Conservation (phyloP, 2,888 invertebrate species). For the Torymus texanus region DNA sequence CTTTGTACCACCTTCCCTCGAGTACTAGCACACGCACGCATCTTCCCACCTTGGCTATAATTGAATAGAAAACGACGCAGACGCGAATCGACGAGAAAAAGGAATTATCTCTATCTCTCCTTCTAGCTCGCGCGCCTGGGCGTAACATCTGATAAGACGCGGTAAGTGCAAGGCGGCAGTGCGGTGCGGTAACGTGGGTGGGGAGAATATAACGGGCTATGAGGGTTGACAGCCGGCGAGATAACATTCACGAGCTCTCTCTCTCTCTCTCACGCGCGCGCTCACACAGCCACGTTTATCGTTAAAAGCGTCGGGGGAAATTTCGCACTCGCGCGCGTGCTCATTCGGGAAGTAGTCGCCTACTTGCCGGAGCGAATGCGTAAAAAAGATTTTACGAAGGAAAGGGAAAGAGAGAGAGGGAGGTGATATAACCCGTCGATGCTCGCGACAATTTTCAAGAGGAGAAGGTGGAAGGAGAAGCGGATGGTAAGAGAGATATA, state of each 20-base stretch:
- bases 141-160: constrained; percentile 63
- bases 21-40: no score
- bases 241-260: constrained; percentile 61
- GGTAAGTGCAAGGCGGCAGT: constrained; percentile 62
- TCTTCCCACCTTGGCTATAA: constrained; percentile 11
- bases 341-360: constrained; percentile 13
- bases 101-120: constrained; percentile 46
- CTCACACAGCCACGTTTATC: constrained; percentile 60
- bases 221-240: constrained; percentile 62
- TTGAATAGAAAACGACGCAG: constrained; percentile 37
- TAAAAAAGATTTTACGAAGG: constrained; percentile 43
- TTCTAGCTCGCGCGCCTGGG: constrained; percentile 50
- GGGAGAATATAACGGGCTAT: constrained; percentile 62
- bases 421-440: constrained; percentile 19
- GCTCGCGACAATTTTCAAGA: constrained; percentile 32
- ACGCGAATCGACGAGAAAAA: constrained; percentile 51
- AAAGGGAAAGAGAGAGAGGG: not conserved
- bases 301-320: constrained; percentile 65
- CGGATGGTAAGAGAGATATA: constrained; percentile 34
- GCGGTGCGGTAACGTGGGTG: no score
- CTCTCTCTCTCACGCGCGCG: constrained; percentile 22
- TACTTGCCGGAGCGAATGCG: not conserved
- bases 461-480: not conserved
- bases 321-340: constrained; percentile 60
- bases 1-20: no score